Percentiles rank a stretch among this genome's conserved stretches.
phyloP scores from a whole-genome alignment of 2,113 vertebrate genomes.

The Sylvia atricapilla region DNA sequence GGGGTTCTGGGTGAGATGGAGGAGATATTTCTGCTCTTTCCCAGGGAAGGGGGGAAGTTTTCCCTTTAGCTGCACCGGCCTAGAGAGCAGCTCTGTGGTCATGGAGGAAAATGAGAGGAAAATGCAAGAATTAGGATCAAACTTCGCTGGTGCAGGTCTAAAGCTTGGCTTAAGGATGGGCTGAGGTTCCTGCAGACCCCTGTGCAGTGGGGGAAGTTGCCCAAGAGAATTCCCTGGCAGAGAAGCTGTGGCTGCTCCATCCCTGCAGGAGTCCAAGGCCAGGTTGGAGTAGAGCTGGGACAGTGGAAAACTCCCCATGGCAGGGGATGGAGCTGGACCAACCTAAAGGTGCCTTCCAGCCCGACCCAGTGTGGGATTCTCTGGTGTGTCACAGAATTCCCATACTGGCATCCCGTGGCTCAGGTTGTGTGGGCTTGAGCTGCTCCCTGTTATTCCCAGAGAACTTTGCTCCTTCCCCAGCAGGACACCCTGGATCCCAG shows the following conservation, averaged over 20 bases:
- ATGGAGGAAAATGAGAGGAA: rapidly evolving
- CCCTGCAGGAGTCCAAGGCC: neutral
- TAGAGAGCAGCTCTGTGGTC: neutral
- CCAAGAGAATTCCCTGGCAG: neutral
- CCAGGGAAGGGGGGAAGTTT: neutral
- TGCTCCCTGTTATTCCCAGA: neutral
- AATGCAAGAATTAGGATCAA: neutral
- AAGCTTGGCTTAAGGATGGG: neutral
- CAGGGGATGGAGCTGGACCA: neutral
- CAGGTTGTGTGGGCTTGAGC: neutral
- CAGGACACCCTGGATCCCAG: neutral
- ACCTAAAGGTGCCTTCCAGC: rapidly evolving
- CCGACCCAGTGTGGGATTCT: rapidly evolving
- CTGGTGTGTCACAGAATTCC: rapidly evolving
- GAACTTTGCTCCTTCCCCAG: neutral
- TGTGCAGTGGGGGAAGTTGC: neutral
- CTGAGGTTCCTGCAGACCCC: neutral
- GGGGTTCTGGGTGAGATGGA: conserved; percentile 5
- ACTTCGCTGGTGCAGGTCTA: neutral
- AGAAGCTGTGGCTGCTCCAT: neutral
- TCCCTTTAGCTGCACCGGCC: neutral
- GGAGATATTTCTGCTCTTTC: neutral
- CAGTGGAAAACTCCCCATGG: rapidly evolving
- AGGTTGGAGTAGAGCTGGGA: rapidly evolving
- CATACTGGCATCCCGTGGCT: neutral